Evolutionary conservation across 2,113 vertebrate species (phyloP).

Genomic region (Otis tarda): DNA sequence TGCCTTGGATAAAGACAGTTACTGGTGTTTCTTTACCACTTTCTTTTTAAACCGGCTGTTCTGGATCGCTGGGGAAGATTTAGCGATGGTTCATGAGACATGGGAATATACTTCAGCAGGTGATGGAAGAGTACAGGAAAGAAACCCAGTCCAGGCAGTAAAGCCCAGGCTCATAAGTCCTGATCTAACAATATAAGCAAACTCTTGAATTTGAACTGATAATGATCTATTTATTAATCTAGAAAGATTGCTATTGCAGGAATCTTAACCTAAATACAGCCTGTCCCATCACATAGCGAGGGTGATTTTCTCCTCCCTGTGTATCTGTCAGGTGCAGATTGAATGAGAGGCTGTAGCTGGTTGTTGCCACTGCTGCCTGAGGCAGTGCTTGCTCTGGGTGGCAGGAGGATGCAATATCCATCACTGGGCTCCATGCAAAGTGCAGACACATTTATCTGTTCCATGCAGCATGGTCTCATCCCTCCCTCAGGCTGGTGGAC

Average conservation of each 20-base stretch:
- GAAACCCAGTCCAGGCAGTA: not conserved
- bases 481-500: not conserved
- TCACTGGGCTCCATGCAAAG: not conserved
- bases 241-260: not conserved
- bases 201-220: accelerated
- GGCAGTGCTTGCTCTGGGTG: accelerated
- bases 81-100: not conserved
- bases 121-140: not conserved
- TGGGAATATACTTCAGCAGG: not conserved
- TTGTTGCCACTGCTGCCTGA: not conserved
- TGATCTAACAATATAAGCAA: not conserved
- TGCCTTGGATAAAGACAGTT: not conserved
- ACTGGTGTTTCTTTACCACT: not conserved
- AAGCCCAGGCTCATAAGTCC: not conserved
- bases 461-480: not conserved
- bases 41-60: not conserved
- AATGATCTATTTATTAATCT: not conserved
- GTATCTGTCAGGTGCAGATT: not conserved
- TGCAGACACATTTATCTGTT: accelerated
- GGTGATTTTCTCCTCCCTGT: not conserved
- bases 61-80: not conserved
- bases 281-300: accelerated
- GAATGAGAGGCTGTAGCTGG: not conserved
- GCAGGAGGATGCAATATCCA: not conserved
- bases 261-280: not conserved